Evolutionary conservation across 2,888 invertebrate species (phyloP).

Genomic region (Hyposoter didymator): DNA sequence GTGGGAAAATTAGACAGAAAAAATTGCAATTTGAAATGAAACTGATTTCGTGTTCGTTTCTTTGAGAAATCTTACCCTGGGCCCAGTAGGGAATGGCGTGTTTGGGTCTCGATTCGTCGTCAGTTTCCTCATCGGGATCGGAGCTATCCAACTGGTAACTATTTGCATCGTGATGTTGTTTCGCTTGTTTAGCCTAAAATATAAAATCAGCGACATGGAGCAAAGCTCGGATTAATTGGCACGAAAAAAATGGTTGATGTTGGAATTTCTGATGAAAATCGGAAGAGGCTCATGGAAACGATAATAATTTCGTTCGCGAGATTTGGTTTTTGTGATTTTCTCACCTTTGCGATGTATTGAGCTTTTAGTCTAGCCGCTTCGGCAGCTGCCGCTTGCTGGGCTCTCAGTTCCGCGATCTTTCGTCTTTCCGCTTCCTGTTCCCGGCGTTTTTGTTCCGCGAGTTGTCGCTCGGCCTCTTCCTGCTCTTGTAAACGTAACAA

Average conservation of each 20-base stretch:
- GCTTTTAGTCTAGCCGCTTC: slow-evolving; percentile 75
- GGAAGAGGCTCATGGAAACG: not conserved
- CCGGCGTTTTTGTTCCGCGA: slow-evolving; percentile 80
- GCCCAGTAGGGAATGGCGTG: slow-evolving; percentile 81
- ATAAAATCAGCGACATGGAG: slow-evolving; percentile 11
- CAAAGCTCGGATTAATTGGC: not conserved
- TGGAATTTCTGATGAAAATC: not conserved
- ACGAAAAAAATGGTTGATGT: not conserved
- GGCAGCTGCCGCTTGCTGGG: slow-evolving; percentile 79
- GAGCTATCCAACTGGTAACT: slow-evolving; percentile 81
- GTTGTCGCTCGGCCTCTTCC: slow-evolving; percentile 79
- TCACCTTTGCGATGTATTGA: slow-evolving; percentile 66
- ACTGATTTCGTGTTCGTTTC: too few species aligned
- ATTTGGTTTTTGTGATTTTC: not conserved
- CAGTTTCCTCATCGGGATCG: slow-evolving; percentile 81
- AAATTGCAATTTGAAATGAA: not conserved
- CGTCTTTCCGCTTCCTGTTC: slow-evolving; percentile 83
- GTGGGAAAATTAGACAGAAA: not conserved
- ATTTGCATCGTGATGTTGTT: slow-evolving; percentile 68
- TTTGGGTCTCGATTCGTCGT: slow-evolving; percentile 80
- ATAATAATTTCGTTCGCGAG: not conserved
- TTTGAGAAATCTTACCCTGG: slow-evolving; percentile 71
- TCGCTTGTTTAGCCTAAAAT: slow-evolving; percentile 70
- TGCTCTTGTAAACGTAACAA: slow-evolving; percentile 79
- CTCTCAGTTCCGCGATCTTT: slow-evolving; percentile 76